Evolutionary conservation across 2,113 vertebrate species (phyloP).

Genomic region (Tenrec ecaudatus): DNA sequence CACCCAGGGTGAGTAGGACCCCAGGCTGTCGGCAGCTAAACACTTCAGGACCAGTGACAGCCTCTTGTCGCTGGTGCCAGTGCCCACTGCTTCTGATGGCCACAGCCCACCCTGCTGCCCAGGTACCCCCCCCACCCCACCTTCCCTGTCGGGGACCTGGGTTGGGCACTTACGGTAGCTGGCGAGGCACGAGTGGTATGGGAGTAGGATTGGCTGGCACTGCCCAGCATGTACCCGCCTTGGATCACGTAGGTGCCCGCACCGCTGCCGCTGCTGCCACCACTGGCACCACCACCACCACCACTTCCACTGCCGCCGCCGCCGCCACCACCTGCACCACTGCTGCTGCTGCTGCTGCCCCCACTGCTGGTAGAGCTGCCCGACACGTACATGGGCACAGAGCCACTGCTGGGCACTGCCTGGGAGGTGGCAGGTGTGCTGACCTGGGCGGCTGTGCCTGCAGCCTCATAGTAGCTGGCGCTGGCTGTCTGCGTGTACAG

Average conservation of each 20-base stretch:
- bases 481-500: constrained; percentile 90
- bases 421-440: constrained; percentile 90
- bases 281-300: constrained; percentile 79
- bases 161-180: constrained; percentile 90
- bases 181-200: constrained; percentile 94
- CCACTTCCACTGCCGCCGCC: constrained; percentile 68
- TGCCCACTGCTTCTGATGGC: background rate
- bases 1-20: background rate
- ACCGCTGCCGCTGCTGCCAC: constrained; percentile 72
- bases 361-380: constrained; percentile 85
- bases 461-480: constrained; percentile 90
- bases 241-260: constrained; percentile 91
- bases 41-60: background rate
- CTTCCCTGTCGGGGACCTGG: background rate
- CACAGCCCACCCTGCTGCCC: background rate
- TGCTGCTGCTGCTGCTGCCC: constrained; percentile 30
- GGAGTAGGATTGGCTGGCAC: constrained; percentile 91
- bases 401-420: constrained; percentile 88
- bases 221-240: constrained; percentile 91
- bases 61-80: background rate
- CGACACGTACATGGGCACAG: constrained; percentile 92
- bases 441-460: constrained; percentile 89
- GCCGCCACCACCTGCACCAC: constrained; percentile 58
- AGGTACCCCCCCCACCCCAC: background rate
- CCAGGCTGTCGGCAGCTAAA: background rate